phyloP scores from a whole-genome alignment of 2,888 invertebrate species.

The Hemithea aestivaria region DNA sequence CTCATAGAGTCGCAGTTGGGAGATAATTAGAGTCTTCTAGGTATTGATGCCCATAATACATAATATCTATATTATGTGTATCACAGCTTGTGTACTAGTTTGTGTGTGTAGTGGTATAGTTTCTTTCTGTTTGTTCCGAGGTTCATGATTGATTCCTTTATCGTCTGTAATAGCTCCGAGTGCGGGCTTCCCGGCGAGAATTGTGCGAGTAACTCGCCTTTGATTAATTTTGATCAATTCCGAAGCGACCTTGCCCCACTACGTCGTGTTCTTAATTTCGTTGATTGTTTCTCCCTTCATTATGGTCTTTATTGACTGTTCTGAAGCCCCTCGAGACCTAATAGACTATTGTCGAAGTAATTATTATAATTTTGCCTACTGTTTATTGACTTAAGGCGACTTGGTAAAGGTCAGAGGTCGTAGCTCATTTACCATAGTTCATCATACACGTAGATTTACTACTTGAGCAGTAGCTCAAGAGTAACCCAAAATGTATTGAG shows the following conservation, averaged over 20 bases:
- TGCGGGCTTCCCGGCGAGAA: constrained; percentile 36
- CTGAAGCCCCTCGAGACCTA: constrained; percentile 1
- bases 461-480: too few species aligned
- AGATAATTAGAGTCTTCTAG: too few species aligned
- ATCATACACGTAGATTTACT: too few species aligned
- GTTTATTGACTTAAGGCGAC: too few species aligned
- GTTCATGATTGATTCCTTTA: constrained; percentile 45
- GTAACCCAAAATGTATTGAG: too few species aligned
- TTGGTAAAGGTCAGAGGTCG: too few species aligned
- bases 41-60: too few species aligned
- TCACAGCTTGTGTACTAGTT: too few species aligned
- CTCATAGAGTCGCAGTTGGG: too few species aligned
- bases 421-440: too few species aligned
- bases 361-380: not conserved
- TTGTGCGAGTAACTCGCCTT: constrained; percentile 37
- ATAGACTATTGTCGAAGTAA: not conserved
- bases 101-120: not conserved
- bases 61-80: too few species aligned
- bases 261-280: constrained; percentile 22
- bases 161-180: constrained; percentile 33
- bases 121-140: constrained; percentile 12
- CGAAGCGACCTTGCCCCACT: constrained; percentile 23
- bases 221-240: constrained; percentile 55
- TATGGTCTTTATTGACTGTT: constrained; percentile 9
- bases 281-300: constrained; percentile 21